phyloP scores from a whole-genome alignment of 2,113 vertebrate genomes.

The Anoplopoma fimbria region DNA sequence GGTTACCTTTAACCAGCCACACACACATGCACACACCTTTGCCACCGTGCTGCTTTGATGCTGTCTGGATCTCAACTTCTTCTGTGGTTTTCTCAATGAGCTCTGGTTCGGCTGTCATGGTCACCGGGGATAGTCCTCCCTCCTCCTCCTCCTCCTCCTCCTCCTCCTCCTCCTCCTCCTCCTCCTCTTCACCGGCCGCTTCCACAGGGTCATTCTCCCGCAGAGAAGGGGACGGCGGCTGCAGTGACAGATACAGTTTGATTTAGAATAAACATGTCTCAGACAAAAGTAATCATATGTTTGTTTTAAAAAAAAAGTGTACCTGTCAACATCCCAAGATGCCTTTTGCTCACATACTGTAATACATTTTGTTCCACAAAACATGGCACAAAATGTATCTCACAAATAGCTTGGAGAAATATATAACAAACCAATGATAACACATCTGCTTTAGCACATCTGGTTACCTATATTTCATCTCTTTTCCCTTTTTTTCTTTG shows the following conservation, averaged over 20 bases:
- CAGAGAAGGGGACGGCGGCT: constrained; percentile 16
- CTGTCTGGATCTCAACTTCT: constrained; percentile 55
- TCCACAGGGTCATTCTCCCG: constrained; percentile 66
- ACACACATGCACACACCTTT: constrained; percentile 47
- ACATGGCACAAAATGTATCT: no score
- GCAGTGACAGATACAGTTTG: constrained; percentile 10
- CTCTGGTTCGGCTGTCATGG: constrained; percentile 67
- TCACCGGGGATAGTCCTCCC: constrained; percentile 56
- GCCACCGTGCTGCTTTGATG: constrained; percentile 29
- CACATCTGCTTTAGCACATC: no score
- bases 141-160: constrained; percentile 19
- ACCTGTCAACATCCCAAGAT: no score
- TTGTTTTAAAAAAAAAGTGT: no score
- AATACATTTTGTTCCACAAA: no score
- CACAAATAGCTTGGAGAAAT: no score
- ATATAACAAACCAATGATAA: no score
- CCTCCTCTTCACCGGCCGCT: constrained; percentile 40
- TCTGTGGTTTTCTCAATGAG: constrained; percentile 55
- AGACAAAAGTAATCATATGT: no score
- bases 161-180: constrained; percentile 36
- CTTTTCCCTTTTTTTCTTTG: no score
- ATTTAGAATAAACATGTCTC: no score
- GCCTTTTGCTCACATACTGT: no score
- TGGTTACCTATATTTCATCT: no score
- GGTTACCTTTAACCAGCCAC: background rate